phyloP scores from a whole-genome alignment of 2,113 vertebrate species.

The Morone saxatilis region DNA sequence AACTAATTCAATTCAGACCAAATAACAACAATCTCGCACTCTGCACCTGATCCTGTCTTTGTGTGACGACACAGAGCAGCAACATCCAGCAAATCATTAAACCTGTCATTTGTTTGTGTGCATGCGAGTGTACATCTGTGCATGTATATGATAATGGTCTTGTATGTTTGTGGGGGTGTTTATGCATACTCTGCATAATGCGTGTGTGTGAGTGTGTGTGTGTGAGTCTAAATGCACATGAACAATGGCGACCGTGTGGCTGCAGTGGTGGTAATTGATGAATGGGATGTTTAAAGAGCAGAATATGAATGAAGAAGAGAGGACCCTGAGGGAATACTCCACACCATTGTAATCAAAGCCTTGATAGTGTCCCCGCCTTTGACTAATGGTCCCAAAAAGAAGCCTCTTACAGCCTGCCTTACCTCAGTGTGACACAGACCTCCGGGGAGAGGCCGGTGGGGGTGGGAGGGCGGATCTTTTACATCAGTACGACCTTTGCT shows the following conservation, averaged over 20 bases:
- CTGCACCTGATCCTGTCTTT: background rate
- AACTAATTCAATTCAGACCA: background rate
- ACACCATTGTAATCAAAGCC: conserved; percentile 65
- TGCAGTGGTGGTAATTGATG: conserved; percentile 64
- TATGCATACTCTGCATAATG: conserved; percentile 32
- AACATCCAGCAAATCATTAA: background rate
- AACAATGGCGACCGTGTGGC: conserved; percentile 47
- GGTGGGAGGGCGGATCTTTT: background rate
- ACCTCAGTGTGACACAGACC: conserved; percentile 25
- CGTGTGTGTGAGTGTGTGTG: conserved; percentile 32
- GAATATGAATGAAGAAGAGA: conserved; percentile 69
- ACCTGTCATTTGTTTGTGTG: background rate
- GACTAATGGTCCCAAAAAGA: conserved; percentile 70
- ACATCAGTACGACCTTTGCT: background rate
- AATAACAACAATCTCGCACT: background rate
- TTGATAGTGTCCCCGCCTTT: conserved; percentile 68
- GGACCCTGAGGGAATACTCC: conserved; percentile 47
- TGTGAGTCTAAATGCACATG: conserved; percentile 16
- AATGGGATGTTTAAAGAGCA: conserved; percentile 70
- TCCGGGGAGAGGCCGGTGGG: conserved; percentile 16
- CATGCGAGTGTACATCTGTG: conserved; percentile 8
- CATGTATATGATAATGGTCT: conserved; percentile 20
- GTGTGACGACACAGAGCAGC: background rate
- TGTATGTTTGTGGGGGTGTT: conserved; percentile 17
- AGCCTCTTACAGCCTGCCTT: conserved; percentile 41